Conservation (phyloP, 2,113 vertebrate species). For the Brienomyrus brachyistius region DNA sequence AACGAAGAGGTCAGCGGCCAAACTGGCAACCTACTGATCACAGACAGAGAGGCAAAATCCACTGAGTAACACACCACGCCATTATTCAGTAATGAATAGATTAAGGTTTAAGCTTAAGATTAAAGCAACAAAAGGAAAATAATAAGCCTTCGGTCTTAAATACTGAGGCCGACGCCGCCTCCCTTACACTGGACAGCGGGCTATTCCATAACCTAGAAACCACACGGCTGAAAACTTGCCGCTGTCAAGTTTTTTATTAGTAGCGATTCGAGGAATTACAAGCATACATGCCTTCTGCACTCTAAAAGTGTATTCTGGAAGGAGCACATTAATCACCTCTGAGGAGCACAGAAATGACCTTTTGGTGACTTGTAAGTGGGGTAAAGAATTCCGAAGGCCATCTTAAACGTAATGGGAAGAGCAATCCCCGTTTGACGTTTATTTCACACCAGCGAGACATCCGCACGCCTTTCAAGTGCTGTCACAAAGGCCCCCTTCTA, state of each 20-base stretch:
- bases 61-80: neutral
- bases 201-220: neutral
- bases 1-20: neutral
- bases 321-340: neutral
- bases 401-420: neutral
- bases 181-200: neutral
- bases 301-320: neutral
- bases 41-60: neutral
- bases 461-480: neutral
- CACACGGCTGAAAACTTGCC: neutral
- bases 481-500: neutral
- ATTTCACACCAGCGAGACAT: conserved; percentile 3
- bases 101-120: neutral
- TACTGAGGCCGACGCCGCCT: too few relatives aligned
- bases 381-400: neutral
- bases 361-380: neutral
- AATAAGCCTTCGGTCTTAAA: neutral
- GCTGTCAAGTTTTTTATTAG: neutral
- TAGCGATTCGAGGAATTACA: neutral
- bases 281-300: neutral
- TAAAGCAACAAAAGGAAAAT: neutral
- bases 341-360: neutral
- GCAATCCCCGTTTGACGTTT: neutral
- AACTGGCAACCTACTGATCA: neutral
- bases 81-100: neutral